Evolutionary conservation across 35 echinoderm and acorn worm genomes (phyloP), one percentile per base, ranked within the genome.

Genomic region (Patiria miniata): DNA sequence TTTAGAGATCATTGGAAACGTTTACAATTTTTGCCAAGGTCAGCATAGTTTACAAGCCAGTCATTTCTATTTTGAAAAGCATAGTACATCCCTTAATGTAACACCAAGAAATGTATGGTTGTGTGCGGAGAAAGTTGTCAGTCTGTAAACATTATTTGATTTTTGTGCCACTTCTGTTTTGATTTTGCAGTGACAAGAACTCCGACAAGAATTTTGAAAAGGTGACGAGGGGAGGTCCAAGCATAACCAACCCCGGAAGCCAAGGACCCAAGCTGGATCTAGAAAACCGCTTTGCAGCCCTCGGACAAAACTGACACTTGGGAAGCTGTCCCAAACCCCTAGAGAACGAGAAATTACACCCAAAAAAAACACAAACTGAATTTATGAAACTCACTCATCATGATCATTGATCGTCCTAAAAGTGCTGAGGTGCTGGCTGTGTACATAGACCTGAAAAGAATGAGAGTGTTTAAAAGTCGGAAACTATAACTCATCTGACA

Each of bases 261-360:
- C 61, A 84, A 77, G 80, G 88, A 26, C 60, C 81, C 9, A 42
- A 83, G n/a, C 38, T 90, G 68, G 60, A 90, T 47, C 88, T 90
- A 84, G 88, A 52, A 83, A 90, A 90, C 56, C 88, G 88, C 33
- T 90, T 38, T 51, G 88, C 88, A 26, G 88, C 88, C 38, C 88
- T 90, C 40, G 88, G 29, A 51, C 65, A 73, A 30, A 73, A 73
- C 65, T 73, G 65, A 73, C 26, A 22, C 6, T 30, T 14, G 65
- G 65, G 34, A 34, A 73, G 65, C 65, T 73, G 21, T 73, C 26
- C 34, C 7, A 21, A 73, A n/a, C 16, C 2, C 26, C 26, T 10
- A 23, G 65, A 34, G n/a, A 36, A 73, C n/a, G 0, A 73, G 2
- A 36, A 22, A 68, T 10, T 32, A 73, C 26, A n/a, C n/a, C n/a